phyloP scores from a whole-genome alignment of 2,888 invertebrate species.

The Melitaea athalia region DNA sequence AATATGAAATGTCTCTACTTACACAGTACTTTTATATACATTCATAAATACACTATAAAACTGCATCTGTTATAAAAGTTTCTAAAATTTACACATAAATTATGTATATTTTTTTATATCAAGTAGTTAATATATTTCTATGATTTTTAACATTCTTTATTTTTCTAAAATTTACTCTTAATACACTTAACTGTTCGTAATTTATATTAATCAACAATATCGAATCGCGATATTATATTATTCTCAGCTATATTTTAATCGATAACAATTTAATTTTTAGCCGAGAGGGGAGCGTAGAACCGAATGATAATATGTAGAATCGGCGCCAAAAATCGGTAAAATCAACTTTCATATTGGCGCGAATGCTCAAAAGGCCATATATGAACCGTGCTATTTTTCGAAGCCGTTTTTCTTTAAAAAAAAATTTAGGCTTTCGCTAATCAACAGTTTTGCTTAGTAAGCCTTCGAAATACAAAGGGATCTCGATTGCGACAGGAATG shows the following conservation, averaged over 20 bases:
- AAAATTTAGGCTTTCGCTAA: constrained; percentile 68
- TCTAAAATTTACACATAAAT: constrained; percentile 24
- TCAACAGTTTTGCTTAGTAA: constrained; percentile 58
- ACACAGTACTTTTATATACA: background rate
- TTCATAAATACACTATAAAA: constrained; percentile 27
- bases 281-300: constrained; percentile 79
- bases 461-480: constrained; percentile 51
- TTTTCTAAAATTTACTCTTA: constrained; percentile 16
- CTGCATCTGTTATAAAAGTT: constrained; percentile 26
- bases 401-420: constrained; percentile 60
- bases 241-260: constrained; percentile 29
- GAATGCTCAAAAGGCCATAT: constrained; percentile 60
- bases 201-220: background rate
- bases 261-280: constrained; percentile 76
- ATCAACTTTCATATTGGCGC: constrained; percentile 57
- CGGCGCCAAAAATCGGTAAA: constrained; percentile 73
- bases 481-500: constrained; percentile 61
- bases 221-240: constrained; percentile 8
- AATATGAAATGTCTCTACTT: background rate
- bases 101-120: background rate
- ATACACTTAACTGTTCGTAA: constrained; percentile 8
- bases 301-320: constrained; percentile 63
- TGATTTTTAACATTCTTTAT: constrained; percentile 15
- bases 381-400: constrained; percentile 52
- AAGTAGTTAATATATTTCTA: background rate